Base-by-base conservation (phyloP, 2,113 vertebrate species). In the Tretioscincus oriximinensis region DNA sequence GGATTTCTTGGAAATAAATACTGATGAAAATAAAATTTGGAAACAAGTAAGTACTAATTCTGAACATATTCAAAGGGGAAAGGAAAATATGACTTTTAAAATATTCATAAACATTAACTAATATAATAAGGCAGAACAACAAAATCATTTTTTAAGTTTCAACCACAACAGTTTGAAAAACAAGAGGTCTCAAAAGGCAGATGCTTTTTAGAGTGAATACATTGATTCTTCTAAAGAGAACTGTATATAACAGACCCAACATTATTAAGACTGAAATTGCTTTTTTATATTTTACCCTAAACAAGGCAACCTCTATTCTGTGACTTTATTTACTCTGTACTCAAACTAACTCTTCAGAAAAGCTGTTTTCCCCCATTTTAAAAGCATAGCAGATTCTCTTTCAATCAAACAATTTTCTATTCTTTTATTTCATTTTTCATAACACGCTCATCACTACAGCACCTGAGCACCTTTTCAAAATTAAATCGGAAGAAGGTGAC, bases 401-500 rank as follows among this genome's bases (percentile, higher is more conserved):
- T 4, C 41, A 41, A 69, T 63, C 76, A 68, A 78, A 78, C 54
- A 49, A 26, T 74, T 78, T 83, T 63, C 76, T 49, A 35, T 86
- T 74, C 10, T 81, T 82, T 84, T 77, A 47, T 51, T 31, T 41
- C 21, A 81, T 2, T 1, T 84, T 86, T 66, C 74, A 73, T 0
- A 4, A 70, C 16, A 47, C 61, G 83, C 3, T 2, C 83, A n/a
- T 77, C 73, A 45, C 47, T 63, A 4, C 29, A 20, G n/a, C 64
- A 1, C 73, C 81, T 84, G 31, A 82, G 67, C n/a, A 84, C 29
- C 49, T 4, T 10, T 82, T 81, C 5, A 80, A 65, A 9, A 67
- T 29, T 84, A 5, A 60, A 73, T 49, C 29, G 21, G 58, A 70
- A 76, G 64, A 82, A 76, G 65, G 66, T 82, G 81, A 82, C 81